Conservation (phyloP, 2,113 vertebrate genomes). For the Pao palembangensis region DNA sequence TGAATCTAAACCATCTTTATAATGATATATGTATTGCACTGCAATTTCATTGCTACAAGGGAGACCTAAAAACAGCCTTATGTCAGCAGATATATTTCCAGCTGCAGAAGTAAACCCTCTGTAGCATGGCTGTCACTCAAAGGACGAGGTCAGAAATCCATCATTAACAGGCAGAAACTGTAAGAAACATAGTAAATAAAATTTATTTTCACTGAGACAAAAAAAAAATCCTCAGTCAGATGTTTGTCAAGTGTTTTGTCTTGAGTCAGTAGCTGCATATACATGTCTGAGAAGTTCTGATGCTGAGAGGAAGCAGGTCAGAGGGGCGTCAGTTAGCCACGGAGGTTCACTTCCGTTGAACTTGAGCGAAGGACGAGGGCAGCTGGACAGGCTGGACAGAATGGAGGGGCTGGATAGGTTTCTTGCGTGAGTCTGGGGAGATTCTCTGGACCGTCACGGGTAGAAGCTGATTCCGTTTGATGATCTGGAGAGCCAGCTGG, state of each 20-base stretch:
- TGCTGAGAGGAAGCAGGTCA: conserved; percentile 34
- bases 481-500: conserved; percentile 96
- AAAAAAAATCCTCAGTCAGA: conserved; percentile 30
- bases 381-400: conserved; percentile 84
- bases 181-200: conserved; percentile 52
- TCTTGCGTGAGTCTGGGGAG: conserved; percentile 83
- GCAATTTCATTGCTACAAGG: no score
- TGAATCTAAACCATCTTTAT: no score
- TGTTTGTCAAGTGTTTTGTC: conserved; percentile 12
- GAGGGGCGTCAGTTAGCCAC: conserved; percentile 3
- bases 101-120: no score
- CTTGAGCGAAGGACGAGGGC: conserved; percentile 84
- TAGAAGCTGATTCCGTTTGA: conserved; percentile 96
- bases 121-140: no score
- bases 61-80: no score
- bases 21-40: no score
- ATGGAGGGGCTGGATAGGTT: conserved; percentile 75
- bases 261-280: conserved; percentile 2
- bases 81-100: no score
- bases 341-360: conserved; percentile 87
- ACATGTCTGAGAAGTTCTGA: conserved; percentile 7
- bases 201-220: conserved; percentile 52
- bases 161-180: not conserved
- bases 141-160: no score
- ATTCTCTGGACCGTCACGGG: conserved; percentile 81